Percentiles rank a stretch among this genome's conserved stretches.
Evolutionary conservation across 2,113 vertebrate species (phyloP).

Genomic region (Laticauda colubrina): DNA sequence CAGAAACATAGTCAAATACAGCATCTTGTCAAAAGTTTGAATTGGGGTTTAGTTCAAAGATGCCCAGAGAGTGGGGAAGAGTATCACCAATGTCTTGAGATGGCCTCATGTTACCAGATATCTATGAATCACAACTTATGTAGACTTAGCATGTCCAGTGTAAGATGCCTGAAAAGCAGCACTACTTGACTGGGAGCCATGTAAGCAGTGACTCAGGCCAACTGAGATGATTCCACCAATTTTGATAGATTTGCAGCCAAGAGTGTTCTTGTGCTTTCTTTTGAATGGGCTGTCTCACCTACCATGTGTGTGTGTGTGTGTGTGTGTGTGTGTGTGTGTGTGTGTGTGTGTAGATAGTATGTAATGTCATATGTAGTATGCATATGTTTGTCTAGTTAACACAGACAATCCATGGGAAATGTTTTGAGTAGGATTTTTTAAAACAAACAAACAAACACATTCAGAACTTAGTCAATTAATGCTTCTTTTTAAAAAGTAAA

Average conservation of each 20-base stretch:
- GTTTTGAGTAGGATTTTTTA: conserved; percentile 43
- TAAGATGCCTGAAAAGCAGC: background rate
- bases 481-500: conserved; percentile 65
- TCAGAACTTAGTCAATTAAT: conserved; percentile 65
- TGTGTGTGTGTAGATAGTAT: no score
- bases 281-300: background rate
- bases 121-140: background rate
- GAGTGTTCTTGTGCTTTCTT: background rate
- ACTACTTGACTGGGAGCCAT: background rate
- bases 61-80: background rate
- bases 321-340: no score
- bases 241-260: background rate
- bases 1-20: background rate
- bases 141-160: background rate
- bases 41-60: background rate
- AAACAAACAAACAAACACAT: conserved; percentile 55
- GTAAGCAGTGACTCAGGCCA: background rate
- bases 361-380: no score
- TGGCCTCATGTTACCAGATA: background rate
- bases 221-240: background rate
- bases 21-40: background rate
- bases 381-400: background rate
- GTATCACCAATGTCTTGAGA: background rate
- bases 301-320: no score
- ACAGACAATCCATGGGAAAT: background rate